phyloP scores from a whole-genome alignment of 1,140 invertebrate genomes.

The Amphibalanus amphitrite region DNA sequence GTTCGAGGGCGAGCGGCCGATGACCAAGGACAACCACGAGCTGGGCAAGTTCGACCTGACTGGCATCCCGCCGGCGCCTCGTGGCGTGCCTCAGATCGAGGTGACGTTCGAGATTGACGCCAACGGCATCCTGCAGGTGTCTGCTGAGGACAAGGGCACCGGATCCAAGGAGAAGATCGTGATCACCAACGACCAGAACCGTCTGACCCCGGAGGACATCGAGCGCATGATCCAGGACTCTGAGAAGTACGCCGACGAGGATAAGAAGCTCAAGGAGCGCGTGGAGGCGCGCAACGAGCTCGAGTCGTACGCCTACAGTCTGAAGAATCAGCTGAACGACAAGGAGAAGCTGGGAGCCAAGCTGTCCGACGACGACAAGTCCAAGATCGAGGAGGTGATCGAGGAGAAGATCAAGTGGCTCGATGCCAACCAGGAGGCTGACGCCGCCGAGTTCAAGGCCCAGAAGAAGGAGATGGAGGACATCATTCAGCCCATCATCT shows the following conservation, averaged over 20 bases:
- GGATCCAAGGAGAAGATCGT: slow-evolving; percentile 97
- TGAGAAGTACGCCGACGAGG: slow-evolving; percentile 96
- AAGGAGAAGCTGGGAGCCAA: slow-evolving; percentile 97
- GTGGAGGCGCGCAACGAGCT: slow-evolving; percentile 82
- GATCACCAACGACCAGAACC: slow-evolving; percentile 61
- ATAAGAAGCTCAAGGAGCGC: slow-evolving; percentile 91
- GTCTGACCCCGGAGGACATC: slow-evolving; percentile 42
- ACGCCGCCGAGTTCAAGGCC: slow-evolving; percentile 82
- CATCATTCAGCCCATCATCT: slow-evolving; percentile 91
- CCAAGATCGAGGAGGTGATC: slow-evolving; percentile 74
- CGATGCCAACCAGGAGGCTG: slow-evolving; percentile 86
- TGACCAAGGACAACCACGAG: no score
- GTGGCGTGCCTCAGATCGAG: no score
- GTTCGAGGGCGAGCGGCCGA: slow-evolving; percentile 91
- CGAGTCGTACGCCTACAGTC: slow-evolving; percentile 92
- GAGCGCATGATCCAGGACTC: slow-evolving; percentile 45
- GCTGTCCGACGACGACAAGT: slow-evolving; percentile 73
- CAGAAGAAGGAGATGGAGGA: slow-evolving; percentile 95
- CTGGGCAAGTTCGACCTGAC: no score
- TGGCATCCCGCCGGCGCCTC: no score
- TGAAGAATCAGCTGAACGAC: slow-evolving; percentile 93
- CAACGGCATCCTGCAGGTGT: slow-evolving; percentile 89
- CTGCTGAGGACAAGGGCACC: slow-evolving; percentile 95
- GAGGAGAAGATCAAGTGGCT: slow-evolving; percentile 97
- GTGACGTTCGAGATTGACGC: no score